Base-by-base conservation (phyloP, 2,888 invertebrate species). In the Apodemia zela region DNA sequence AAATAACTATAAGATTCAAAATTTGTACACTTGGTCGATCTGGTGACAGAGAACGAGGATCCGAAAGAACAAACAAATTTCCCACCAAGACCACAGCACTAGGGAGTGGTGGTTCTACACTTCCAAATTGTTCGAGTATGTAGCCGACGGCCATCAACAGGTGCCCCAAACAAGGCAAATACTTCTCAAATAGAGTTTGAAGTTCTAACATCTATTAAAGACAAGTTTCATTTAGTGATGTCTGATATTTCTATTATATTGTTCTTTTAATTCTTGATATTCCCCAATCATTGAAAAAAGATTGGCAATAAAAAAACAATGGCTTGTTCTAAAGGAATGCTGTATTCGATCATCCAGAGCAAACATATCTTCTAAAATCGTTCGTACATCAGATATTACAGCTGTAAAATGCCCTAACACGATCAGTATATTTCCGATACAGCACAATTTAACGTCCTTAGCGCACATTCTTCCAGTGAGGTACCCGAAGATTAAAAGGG, bases 61-160 rank as follows among this genome's bases (percentile, higher is more conserved):
- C 81, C 0, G 79, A 70, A 5, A 89, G 75, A 0, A 85, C 82
- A 18, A 76, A 82, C 0, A 89, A 66, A 66, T 90, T 83, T 0
- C 89, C 89, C 1, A 86, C 38, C 33, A 89, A 72, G 4, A 89
- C 85, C 18, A 89, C 66, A 1, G 78, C 85, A 64, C 88, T 89
- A 1, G 89, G 82, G 1, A 84, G n/a, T 1, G 88, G 88, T 6
- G 87, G 80, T 1, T 72, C 70, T 0, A 81, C 63, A 63, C 67
- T 69, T 17, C 79, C 77, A 10, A 85, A 70, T 61, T 86, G 85
- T 68, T 89, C 86, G 42, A 87, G 64, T n/a, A 81, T 60, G 69
- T 87, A 89, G n/a, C 89, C 90, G 18, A 84, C 2, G 2, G 80
- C 81, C 88, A 89, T 87, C 45, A 89, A 60, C 42, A 72, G 67